A percentile compares a stretch with the other conserved stretches of the same genome.
These are phyloP conservation scores for Champsocephalus esox DNA, from an alignment of 2,797 vertebrate genomes.

Conservation along the genomic window DNA sequence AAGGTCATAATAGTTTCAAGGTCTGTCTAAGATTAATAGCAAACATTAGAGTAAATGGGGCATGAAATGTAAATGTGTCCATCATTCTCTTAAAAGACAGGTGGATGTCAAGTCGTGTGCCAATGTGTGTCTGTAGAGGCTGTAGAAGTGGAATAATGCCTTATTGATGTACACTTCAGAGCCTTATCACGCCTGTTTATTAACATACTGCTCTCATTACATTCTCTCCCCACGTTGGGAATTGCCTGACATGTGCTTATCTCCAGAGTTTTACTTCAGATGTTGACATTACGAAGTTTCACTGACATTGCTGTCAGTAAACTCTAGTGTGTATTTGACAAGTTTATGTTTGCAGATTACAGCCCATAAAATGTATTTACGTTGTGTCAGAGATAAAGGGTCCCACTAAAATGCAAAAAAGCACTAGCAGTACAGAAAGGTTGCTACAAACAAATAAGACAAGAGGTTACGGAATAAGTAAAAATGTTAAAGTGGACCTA, in stretches of 20 bases:
- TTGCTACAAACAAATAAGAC: neutral
- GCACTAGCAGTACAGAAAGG: neutral
- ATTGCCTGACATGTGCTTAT: constrained; percentile 21
- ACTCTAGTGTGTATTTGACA: constrained; percentile 17
- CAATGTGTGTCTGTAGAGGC: constrained; percentile 16
- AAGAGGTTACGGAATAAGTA: neutral
- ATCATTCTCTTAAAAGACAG: constrained; percentile 34
- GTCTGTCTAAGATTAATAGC: constrained; percentile 17
- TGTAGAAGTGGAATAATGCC: constrained; percentile 10
- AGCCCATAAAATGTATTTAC: neutral
- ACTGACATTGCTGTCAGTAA: neutral
- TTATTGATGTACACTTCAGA: constrained; percentile 9
- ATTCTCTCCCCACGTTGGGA: constrained; percentile 3
- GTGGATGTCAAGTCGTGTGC: constrained; percentile 10
- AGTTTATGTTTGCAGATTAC: constrained; percentile 3
- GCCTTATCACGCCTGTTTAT: constrained; percentile 38
- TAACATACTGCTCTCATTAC: constrained; percentile 35
- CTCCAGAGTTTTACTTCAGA: constrained; percentile 22
- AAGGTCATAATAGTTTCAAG: neutral
- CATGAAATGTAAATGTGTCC: constrained; percentile 12
- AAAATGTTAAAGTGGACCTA: neutral
- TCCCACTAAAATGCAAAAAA: neutral
- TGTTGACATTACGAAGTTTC: constrained; percentile 13
- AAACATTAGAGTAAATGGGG: constrained; percentile 14
- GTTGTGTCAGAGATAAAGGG: neutral